Evolutionary conservation across 2,797 vertebrate genomes (phyloP), one percentile per base, ranked within the genome.

Genomic region (Iguana delicatissima): DNA sequence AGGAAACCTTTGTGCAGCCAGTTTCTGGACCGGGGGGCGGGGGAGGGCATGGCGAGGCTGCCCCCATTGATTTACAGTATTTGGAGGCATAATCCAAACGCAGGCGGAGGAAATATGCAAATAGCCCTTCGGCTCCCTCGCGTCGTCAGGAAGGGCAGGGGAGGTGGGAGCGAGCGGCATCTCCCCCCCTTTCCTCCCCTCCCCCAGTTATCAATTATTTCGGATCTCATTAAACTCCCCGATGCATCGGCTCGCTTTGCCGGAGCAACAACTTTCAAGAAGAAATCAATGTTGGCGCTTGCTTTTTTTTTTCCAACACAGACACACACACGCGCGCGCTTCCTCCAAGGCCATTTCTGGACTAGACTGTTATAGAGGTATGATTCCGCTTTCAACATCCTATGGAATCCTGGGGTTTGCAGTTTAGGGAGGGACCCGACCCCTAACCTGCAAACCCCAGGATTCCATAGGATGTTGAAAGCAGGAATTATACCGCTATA

Each of bases 111-210:
- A 97, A 97, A 18, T 16, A 97, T 97, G 97, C 96, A 97, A 97
- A 97, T 97, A 55, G 93, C 92, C 94, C 89, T 95, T 96, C 95
- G 94, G 95, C 94, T 97, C 95, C 80, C 84, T 96, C 96, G 96
- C 96, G 97, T 97, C 97, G 97, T 97, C 97, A 96, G 95, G 92
- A 95, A 96, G 96, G 96, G 96, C 96, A 96, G 94, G 95, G 4
- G 97, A 94, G 95, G 95, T 96, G 95, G 93, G 96, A 96, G 96
- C 86, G 93, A 93, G 91, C 92, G 85, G 88, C 95, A 93, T 95
- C 96, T 46, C 89, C 64, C 52, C 52, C 26, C 35, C 22, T 46
- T 46, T 46, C n/a, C 1, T 4, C 38, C 95, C 50, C 87, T 16
- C 62, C 29, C 29, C 20, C n/a, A 13, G 91, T 93, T 90, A 91